phyloP scores from a whole-genome alignment of 2,797 vertebrate genomes.

The Mus minutoides region DNA sequence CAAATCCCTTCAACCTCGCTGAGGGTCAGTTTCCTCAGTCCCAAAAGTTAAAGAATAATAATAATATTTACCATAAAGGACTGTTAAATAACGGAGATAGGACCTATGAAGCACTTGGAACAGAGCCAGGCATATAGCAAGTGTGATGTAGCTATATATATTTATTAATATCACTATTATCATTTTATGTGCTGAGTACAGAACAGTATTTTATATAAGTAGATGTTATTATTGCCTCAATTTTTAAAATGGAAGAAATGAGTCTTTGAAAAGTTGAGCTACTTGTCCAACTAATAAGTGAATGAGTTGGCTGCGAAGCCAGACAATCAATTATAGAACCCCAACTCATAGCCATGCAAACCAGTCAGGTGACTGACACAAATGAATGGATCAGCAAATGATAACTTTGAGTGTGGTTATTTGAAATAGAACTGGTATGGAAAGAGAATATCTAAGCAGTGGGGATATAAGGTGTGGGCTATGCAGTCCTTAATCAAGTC shows the following conservation, averaged over 20 bases:
- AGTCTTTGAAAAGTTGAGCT: neutral
- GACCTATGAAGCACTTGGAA: neutral
- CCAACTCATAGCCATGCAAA: neutral
- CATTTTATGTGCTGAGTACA: neutral
- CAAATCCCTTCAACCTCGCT: neutral
- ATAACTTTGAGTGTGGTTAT: neutral
- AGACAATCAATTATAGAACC: neutral
- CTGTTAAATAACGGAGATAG: neutral
- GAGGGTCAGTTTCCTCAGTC: neutral
- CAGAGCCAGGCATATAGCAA: neutral
- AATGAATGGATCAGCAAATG: neutral
- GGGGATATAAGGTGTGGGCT: neutral
- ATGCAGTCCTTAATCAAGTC: neutral
- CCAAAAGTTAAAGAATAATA: neutral
- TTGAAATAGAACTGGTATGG: neutral
- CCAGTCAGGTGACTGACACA: neutral
- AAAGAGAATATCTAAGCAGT: neutral
- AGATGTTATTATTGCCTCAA: neutral
- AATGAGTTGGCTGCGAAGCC: neutral
- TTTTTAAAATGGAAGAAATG: constrained; percentile 19
- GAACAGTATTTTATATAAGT: neutral
- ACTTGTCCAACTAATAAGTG: neutral
- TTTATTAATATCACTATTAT: neutral
- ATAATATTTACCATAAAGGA: neutral
- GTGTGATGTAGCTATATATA: neutral